A percentile compares a stretch with the other conserved stretches of the same genome.
Conservation (phyloP, 2,797 vertebrate species). For the Helostoma temminkii region DNA sequence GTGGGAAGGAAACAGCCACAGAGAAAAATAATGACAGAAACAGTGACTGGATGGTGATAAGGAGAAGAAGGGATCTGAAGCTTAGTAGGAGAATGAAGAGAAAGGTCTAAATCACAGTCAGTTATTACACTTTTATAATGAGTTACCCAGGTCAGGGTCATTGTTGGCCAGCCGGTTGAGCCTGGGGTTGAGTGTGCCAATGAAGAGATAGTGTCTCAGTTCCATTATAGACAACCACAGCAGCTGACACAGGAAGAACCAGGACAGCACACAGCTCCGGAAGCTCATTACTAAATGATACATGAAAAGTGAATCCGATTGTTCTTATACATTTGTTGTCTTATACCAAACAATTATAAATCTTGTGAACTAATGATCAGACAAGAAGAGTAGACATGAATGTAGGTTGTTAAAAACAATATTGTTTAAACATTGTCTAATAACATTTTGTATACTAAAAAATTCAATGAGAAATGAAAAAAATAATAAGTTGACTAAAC, state of each 20-base stretch:
- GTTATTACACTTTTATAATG: not conserved
- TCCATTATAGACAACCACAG: constrained; percentile 91
- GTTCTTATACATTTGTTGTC: too few relatives aligned
- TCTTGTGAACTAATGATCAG: too few relatives aligned
- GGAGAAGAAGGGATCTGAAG: not conserved
- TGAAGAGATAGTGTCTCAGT: constrained; percentile 92
- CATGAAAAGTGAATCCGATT: too few relatives aligned
- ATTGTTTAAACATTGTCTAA: too few relatives aligned
- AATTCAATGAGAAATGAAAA: too few relatives aligned
- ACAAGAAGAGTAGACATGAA: too few relatives aligned
- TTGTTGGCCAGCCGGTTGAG: constrained; percentile 81
- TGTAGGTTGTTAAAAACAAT: too few relatives aligned
- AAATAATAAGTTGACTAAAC: too few relatives aligned
- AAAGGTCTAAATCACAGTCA: not conserved
- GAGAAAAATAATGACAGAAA: not conserved
- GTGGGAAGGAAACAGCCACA: not conserved
- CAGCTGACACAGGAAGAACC: constrained; percentile 88
- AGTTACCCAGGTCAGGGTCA: constrained; percentile 69
- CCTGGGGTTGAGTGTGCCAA: constrained; percentile 89
- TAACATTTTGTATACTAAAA: too few relatives aligned
- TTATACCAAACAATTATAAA: too few relatives aligned
- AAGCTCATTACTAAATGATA: constrained; percentile 76
- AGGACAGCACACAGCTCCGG: constrained; percentile 81
- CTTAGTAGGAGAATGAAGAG: not conserved
- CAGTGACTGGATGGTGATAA: not conserved